Evolutionary conservation across 1,140 invertebrate species (phyloP).

Genomic region (Aphaenogaster ashmeadi): DNA sequence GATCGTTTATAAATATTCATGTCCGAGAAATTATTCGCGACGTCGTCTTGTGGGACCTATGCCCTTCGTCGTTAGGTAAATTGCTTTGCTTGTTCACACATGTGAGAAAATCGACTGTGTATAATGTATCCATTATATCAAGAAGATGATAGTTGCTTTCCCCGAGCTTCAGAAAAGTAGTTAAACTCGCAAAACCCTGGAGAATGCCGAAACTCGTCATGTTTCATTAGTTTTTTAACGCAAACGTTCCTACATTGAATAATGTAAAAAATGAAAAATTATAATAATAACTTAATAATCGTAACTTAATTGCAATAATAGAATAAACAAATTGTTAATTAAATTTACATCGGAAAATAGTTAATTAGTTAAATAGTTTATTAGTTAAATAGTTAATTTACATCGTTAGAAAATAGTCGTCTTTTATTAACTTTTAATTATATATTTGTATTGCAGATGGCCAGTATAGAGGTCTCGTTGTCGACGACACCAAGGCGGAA

Average conservation of each 20-base stretch:
- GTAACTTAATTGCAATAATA: background rate
- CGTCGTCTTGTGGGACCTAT: slow-evolving; percentile 30
- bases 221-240: background rate
- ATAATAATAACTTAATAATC: slow-evolving; percentile 5
- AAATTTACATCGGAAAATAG: background rate
- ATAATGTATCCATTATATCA: slow-evolving; percentile 44
- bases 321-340: background rate
- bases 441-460: slow-evolving; percentile 90
- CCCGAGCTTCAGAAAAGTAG: background rate
- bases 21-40: slow-evolving; percentile 17
- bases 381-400: too few relatives aligned
- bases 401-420: background rate
- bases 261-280: background rate
- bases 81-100: slow-evolving; percentile 55
- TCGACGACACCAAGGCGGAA: slow-evolving; percentile 89
- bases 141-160: slow-evolving; percentile 12
- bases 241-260: background rate
- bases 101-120: slow-evolving; percentile 48
- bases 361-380: background rate
- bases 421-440: slow-evolving; percentile 11
- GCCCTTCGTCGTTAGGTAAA: slow-evolving; percentile 59
- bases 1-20: slow-evolving; percentile 63
- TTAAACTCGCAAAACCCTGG: background rate
- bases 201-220: background rate
- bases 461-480: slow-evolving; percentile 94